Evolutionary conservation across 2,797 vertebrate species (phyloP), one percentile per base, ranked within the genome.

Genomic region (Gambusia yucatana): DNA sequence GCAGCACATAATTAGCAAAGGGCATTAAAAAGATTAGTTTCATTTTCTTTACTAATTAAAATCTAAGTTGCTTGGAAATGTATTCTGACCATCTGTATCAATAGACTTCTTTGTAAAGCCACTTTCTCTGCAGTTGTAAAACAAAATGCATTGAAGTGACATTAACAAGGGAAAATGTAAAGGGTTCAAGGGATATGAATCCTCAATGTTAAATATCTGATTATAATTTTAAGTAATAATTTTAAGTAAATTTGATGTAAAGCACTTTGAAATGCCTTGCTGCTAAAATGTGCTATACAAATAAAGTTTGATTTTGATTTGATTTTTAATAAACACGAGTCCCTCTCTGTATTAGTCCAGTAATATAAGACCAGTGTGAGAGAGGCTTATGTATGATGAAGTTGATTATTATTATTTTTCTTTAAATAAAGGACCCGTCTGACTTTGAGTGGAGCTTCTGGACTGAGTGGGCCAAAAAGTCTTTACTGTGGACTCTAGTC

Each of bases 371-470:
- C 6, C 39, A n/a, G 47, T 25, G 25, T 22, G 9, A 22, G 17
- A 20, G 11, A 25, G 36, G 69, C 39, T 44, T 2, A 59, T 11
- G 6, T 75, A 44, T 72, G 7, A 75, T 72, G 3, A 76, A 28
- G 9, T 72, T 3, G 28, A 0, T 74, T 46, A 46, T 46, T 46
- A 46, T 41, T 57, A 0, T 36, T 57, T 30, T 55, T n/a, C n/a
- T 78, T 73, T 80, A 88, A 81, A 3, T 88, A 77, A 46, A 99
- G 98, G 98, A 99, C 85, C 91, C 94, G 0, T 93, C 94, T 11
- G 98, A 99, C 92, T 99, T 99, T 89, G 98, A 99, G 83, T 99
- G 98, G 98, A 97, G 89, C 88, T 98, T 99, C 90, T 99, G 98
- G 98, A 97, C 95, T 14, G 96, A 97, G 77, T 98, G 97, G 97